Conservation (phyloP, 2,888 invertebrate species). For the Eupithecia subumbrata region DNA sequence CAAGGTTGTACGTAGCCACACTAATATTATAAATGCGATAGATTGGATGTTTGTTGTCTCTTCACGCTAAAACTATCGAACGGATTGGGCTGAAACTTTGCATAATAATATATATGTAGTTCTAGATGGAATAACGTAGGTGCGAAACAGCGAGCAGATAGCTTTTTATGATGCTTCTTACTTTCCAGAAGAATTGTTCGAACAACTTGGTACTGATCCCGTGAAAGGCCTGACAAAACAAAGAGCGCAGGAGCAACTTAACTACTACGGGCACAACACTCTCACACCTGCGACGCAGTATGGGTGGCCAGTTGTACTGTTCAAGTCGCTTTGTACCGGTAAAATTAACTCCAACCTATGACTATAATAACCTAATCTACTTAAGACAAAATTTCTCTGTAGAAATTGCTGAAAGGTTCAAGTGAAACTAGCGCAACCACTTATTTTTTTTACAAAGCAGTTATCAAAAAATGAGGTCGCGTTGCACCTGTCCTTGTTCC, state of each 20-base stretch:
- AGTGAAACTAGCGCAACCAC: not conserved
- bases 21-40: too few relatives aligned
- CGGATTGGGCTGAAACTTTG: not conserved
- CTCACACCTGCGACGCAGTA: slow-evolving; percentile 89
- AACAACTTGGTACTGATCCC: slow-evolving; percentile 65
- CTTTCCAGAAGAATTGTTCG: slow-evolving; percentile 64
- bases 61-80: not conserved
- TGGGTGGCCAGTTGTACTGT: slow-evolving; percentile 87
- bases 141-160: too few relatives aligned
- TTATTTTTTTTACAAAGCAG: not conserved
- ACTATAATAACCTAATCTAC: not conserved
- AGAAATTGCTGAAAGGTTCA: not conserved
- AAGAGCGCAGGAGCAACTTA: slow-evolving; percentile 83
- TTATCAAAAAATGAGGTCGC: too few relatives aligned
- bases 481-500: too few relatives aligned
- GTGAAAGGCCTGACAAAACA: slow-evolving; percentile 84
- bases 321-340: slow-evolving; percentile 76
- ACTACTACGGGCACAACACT: slow-evolving; percentile 87
- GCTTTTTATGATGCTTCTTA: too few relatives aligned
- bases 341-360: slow-evolving; percentile 11
- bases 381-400: not conserved
- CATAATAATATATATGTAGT: too few relatives aligned
- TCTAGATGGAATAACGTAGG: too few relatives aligned
- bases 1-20: too few relatives aligned
- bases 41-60: too few relatives aligned